phyloP scores from a whole-genome alignment of 2,797 vertebrate genomes.

The Platyrinchus mystaceus region DNA sequence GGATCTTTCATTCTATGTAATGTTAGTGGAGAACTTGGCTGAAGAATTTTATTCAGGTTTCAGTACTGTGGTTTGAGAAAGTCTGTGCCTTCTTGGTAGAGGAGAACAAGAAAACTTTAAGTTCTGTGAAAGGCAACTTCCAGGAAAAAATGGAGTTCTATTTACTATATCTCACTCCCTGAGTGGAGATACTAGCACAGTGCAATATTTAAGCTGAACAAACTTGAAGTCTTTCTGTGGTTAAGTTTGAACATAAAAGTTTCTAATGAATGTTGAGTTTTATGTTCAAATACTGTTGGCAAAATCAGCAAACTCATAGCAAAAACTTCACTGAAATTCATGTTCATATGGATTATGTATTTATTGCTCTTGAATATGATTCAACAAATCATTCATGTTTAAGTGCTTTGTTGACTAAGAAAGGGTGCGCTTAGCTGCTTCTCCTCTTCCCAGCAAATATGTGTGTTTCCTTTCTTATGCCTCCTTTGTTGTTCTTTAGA shows the following conservation, averaged over 20 bases:
- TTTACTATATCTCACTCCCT: background rate
- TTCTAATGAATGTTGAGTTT: background rate
- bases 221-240: background rate
- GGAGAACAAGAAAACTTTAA: background rate
- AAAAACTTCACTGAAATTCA: background rate
- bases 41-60: background rate
- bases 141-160: background rate
- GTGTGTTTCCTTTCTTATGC: background rate
- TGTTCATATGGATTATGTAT: background rate
- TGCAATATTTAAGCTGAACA: background rate
- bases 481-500: background rate
- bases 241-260: background rate
- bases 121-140: background rate
- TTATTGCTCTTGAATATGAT: background rate
- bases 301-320: background rate
- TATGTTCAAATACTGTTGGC: background rate
- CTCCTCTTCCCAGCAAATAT: background rate
- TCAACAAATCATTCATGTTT: background rate
- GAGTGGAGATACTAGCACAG: background rate
- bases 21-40: background rate
- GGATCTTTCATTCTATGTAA: background rate
- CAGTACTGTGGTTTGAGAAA: background rate
- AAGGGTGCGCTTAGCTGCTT: background rate
- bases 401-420: background rate
- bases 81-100: background rate